Evolutionary conservation across 2,797 vertebrate genomes (phyloP), one percentile per base, ranked within the genome.

Genomic region (Australoheros facetus): DNA sequence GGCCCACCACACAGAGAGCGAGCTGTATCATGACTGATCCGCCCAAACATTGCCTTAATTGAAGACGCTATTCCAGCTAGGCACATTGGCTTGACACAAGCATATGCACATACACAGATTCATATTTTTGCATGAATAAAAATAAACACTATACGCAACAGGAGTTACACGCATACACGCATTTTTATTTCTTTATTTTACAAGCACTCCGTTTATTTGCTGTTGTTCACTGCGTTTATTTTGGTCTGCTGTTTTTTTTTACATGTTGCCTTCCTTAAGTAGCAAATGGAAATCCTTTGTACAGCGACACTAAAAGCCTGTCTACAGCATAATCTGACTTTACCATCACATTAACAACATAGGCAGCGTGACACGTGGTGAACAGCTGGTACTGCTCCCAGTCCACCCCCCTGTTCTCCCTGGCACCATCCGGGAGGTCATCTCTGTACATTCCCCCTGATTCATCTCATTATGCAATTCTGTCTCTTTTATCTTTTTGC

Each of bases 1-100:
- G 16, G 17, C 19, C 56, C 4, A 23, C 73, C 82, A 86, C 87
- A 64, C 60, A 51, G 82, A 62, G 85, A 92, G 88, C 62, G 72
- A 91, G 85, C 87, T 78, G 30, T 71, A 88, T 92, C 83, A 74
- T 94, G 93, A 95, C 88, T 93, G 93, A 95, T 93, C 92, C 90
- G 90, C 80, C 78, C 79, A 85, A 84, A 86, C 88, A 90, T 91
- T 11, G 85, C 56, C 75, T 78, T 93, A 91, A 94, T 92, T 93
- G 85, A 94, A 91, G 77, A 87, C 75, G 79, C 83, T 71, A 72
- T 82, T 62, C 62, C 85, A 88, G 87, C 58, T 72, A 69, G 57
- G 58, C 85, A 78, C 75, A 75, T 87, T 81, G 75, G 62, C 75
- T 51, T 14, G 21, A 84, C 69, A 72, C 73, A 72, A 72, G 77